Base-by-base conservation (phyloP, 1,140 invertebrate genomes). In the Apis dorsata region DNA sequence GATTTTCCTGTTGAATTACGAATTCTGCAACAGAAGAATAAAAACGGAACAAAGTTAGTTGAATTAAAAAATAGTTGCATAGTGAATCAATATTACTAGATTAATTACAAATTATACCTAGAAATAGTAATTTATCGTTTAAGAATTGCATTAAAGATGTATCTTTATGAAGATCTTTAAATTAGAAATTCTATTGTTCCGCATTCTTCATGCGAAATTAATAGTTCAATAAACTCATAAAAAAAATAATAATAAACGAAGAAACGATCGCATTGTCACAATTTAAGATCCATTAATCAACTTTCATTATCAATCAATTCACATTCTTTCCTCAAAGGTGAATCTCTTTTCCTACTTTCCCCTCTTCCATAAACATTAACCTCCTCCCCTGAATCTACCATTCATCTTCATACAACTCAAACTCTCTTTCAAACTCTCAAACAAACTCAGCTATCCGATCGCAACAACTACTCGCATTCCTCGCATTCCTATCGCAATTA, bases 301-400 rank as follows among this genome's bases (percentile, higher is more conserved):
- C 1, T 51, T 28, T n/a, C 19, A 19, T 55, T 28, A 44, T 34
- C 55, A 21, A 12, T 28, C 5, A 11, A 60, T 59, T 44, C 15
- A 44, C 60, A 28, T 21, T 21, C 55, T n/a, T 28, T n/a, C 53
- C 24, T 59, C 59, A 74, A 60, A 74, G 72, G 57, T 44, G 55
- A 74, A 74, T 74, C 72, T 17, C 68, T 15, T 69, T 24, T 24
- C 21, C 55, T 62, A 62, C 72, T 75, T 75, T 75, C 72, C 34
- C 62, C 72, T 75, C 72, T 57, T 60, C 15, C 44, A 62, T 19
- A 62, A 62, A 62, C 34, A 62, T 62, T 59, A 49, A 75, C 62
- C 51, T 24, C 62, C 2, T 15, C 17, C 57, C 15, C 4, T 15
- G 28, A 44, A 8, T 62, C 72, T 7, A 11, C 57, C 15, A 19